Percentiles rank a stretch among this genome's conserved stretches.
phyloP scores from a whole-genome alignment of 2,797 vertebrate genomes.

The Labeo calbasu region DNA sequence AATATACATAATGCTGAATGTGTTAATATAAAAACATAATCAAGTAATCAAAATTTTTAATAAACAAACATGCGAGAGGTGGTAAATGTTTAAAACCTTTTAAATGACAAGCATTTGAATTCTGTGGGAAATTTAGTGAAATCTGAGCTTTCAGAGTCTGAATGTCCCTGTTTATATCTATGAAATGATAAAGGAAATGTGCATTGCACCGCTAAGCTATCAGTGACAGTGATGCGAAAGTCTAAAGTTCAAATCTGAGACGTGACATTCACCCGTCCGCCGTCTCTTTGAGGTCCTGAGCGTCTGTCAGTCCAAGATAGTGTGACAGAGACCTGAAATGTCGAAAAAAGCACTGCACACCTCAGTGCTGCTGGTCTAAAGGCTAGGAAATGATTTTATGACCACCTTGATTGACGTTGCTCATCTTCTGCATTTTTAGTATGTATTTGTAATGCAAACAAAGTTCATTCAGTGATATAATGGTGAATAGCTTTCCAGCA shows the following conservation, averaged over 20 bases:
- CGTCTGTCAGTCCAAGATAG: constrained; percentile 13
- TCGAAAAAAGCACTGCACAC: neutral
- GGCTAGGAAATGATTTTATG: neutral
- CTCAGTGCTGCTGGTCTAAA: neutral
- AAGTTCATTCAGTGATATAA: constrained; percentile 45
- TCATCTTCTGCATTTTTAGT: neutral
- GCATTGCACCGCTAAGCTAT: neutral
- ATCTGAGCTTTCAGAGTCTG: neutral
- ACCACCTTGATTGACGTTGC: neutral
- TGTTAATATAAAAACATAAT: neutral
- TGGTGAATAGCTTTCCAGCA: constrained; percentile 31
- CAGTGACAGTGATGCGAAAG: constrained; percentile 19
- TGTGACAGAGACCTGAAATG: neutral
- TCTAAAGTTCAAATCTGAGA: constrained; percentile 15
- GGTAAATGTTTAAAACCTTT: neutral
- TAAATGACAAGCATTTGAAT: neutral
- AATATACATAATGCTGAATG: neutral
- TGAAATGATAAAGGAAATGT: constrained; percentile 8
- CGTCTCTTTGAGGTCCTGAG: neutral
- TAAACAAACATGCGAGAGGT: neutral
- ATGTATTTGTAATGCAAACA: constrained; percentile 39
- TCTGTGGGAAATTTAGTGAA: neutral
- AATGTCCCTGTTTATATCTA: neutral
- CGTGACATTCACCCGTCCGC: constrained; percentile 6
- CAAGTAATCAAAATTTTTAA: neutral